Base-by-base conservation (phyloP, 2,797 vertebrate species). In the Chelon labrosus region DNA sequence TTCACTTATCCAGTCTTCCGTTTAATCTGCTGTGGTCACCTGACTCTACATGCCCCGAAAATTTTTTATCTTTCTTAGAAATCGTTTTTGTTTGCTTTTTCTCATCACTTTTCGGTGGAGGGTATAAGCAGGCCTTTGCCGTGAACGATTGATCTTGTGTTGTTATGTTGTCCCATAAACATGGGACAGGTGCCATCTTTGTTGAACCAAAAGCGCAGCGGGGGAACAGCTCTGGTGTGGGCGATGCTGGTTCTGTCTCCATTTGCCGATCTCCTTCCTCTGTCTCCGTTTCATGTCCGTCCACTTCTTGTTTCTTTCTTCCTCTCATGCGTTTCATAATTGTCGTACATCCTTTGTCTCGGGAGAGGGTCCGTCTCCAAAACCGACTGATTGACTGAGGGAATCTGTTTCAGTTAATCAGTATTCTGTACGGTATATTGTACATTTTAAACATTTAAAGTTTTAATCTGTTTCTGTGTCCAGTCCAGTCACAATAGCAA, bases 81-180 rank as follows among this genome's bases (percentile, higher is more conserved):
- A 52, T 56, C 42, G 14, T 56, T 17, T 64, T 44, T 22, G 57
- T 25, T 14, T 11, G 35, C 1, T 12, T 10, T 27, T 10, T 1
- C 31, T 31, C 31, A 1, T 31, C 4, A 2, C 5, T 56, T 22
- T 55, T 12, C 13, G 9, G 2, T n/a, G 0, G 3, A n/a, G 2
- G 10, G 56, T 46, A 63, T 38, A 0, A 44, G 51, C 31, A n/a
- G 2, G 14, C 8, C 58, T 55, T 38, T 0, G 17, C 13, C 1
- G 0, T 14, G 53, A 1, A 16, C 2, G 49, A 82, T 84, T 84
- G 60, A 85, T 83, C 20, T 60, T 1, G 20, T 79, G 79, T 79
- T 81, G 56, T 66, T 2, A 46, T 83, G 70, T 90, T 88, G 8
- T 81, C 49, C 49, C 27, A 47, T 88, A 81, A 88, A 86, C 83